These are phyloP conservation scores for Exocentrus adspersus DNA, from an alignment of 2,888 invertebrate genomes.

Conservation along the genomic window DNA sequence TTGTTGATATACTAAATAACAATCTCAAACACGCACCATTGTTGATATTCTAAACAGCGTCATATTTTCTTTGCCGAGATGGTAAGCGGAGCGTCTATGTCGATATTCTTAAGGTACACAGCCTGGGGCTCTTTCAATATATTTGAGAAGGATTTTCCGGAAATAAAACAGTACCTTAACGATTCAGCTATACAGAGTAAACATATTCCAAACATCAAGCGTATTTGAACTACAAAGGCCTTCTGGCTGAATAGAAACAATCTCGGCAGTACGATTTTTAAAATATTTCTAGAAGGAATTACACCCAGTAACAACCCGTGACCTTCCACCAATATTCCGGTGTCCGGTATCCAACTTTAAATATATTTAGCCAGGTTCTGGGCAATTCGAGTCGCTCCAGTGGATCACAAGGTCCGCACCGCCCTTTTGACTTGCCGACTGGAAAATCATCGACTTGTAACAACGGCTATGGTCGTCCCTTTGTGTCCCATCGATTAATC, in stretches of 20 bases:
- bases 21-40: not conserved
- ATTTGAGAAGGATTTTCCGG: not conserved
- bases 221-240: too few relatives aligned
- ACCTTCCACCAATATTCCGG: not conserved
- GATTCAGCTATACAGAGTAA: too few relatives aligned
- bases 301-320: too few relatives aligned
- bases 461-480: conserved; percentile 6
- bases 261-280: too few relatives aligned
- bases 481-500: conserved; percentile 15
- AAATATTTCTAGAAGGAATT: too few relatives aligned
- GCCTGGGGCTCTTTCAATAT: not conserved
- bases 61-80: not conserved
- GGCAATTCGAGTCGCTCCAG: conserved; percentile 2
- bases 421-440: conserved; percentile 19
- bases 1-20: not conserved
- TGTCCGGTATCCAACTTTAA: not conserved
- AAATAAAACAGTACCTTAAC: not conserved
- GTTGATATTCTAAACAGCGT: not conserved
- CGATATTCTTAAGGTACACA: not conserved
- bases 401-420: conserved; percentile 9
- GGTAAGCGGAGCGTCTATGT: not conserved
- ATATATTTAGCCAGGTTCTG: conserved; percentile 13
- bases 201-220: too few relatives aligned
- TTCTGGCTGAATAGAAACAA: too few relatives aligned
- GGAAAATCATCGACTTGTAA: conserved; percentile 24